Conservation (phyloP, 1,140 invertebrate species). For the Halesus radiatus region DNA sequence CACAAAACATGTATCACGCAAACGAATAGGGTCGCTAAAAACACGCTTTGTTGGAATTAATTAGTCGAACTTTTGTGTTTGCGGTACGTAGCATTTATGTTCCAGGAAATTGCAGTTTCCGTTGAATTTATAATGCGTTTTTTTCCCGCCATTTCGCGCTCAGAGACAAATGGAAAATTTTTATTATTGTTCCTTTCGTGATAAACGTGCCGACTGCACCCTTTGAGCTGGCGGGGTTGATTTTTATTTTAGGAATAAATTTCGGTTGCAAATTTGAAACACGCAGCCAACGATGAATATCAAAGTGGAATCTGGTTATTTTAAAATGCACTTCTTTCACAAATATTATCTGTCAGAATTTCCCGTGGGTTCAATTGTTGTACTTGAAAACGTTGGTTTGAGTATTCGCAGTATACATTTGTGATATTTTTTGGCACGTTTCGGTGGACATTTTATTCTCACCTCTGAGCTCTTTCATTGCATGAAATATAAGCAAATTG, state of each 20-base stretch:
- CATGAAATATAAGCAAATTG: no score
- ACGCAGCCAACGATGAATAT: constrained; percentile 20
- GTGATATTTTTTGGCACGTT: no score
- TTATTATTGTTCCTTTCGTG: constrained; percentile 47
- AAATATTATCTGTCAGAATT: no score
- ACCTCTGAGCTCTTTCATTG: no score
- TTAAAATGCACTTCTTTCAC: background rate
- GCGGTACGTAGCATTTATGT: constrained; percentile 30
- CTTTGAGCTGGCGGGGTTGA: constrained; percentile 3
- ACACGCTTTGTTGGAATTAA: constrained; percentile 10
- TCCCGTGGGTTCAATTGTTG: no score
- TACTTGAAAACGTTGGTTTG: no score
- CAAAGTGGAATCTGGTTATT: background rate
- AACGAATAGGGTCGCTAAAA: no score
- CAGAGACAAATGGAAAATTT: constrained; percentile 49
- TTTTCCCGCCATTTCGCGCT: constrained; percentile 31
- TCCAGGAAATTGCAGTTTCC: constrained; percentile 43
- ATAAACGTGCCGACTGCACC: constrained; percentile 42
- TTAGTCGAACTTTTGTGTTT: constrained; percentile 28
- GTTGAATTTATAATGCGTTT: constrained; percentile 48
- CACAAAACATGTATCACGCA: no score
- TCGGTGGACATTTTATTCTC: no score
- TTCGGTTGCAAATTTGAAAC: constrained; percentile 20
- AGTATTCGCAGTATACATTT: no score
- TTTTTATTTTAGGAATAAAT: constrained; percentile 23